phyloP scores from a whole-genome alignment of 2,113 vertebrate genomes.

The Tetraodon nigroviridis region DNA sequence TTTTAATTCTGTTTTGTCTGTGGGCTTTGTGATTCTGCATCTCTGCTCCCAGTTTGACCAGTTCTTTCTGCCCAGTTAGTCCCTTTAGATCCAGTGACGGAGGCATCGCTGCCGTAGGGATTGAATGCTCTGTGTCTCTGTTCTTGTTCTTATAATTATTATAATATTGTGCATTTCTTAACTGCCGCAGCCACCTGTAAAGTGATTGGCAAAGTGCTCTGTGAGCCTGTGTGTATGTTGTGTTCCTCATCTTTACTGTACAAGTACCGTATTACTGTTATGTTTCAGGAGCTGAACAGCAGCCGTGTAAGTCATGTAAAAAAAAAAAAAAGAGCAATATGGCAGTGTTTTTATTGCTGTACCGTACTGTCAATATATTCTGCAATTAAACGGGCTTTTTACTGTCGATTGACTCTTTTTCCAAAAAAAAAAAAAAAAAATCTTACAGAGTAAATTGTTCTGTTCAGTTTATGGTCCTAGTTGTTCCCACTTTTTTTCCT shows the following conservation, averaged over 20 bases:
- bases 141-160: constrained; percentile 55
- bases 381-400: constrained; percentile 70
- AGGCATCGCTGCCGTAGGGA: constrained; percentile 8
- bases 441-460: not conserved
- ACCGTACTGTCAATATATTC: constrained; percentile 69
- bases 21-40: constrained; percentile 41
- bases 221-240: constrained; percentile 58
- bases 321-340: constrained; percentile 54
- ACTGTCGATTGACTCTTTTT: constrained; percentile 34
- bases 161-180: constrained; percentile 48
- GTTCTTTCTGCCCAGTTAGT: constrained; percentile 31
- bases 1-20: constrained; percentile 38
- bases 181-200: constrained; percentile 41
- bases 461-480: too few species aligned
- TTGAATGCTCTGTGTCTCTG: constrained; percentile 35
- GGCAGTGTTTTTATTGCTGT: constrained; percentile 68
- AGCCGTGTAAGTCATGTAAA: constrained; percentile 65
- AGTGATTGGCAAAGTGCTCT: constrained; percentile 33
- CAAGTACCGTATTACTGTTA: constrained; percentile 56
- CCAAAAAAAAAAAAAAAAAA: not conserved
- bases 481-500: too few species aligned
- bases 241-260: constrained; percentile 57
- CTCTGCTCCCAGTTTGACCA: constrained; percentile 40
- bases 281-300: constrained; percentile 57
- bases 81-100: constrained; percentile 26